Evolutionary conservation across 2,888 invertebrate genomes (phyloP).

Genomic region (Orchesella flavescens): DNA sequence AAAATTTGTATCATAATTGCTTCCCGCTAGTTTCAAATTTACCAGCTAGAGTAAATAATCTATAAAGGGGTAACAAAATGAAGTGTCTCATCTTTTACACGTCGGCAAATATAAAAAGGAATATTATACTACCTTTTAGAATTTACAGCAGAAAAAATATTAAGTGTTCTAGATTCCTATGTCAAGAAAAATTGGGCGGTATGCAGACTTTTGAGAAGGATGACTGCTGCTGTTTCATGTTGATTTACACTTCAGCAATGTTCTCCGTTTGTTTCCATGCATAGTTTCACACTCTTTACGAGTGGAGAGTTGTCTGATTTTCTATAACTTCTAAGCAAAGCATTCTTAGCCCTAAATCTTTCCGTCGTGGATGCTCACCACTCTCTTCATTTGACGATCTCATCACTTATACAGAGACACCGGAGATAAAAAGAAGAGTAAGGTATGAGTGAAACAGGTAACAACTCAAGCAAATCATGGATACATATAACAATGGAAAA

Average conservation of each 20-base stretch:
- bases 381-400: too few relatives aligned
- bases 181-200: background rate
- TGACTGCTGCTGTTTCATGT: slow-evolving; percentile 29
- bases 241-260: slow-evolving; percentile 48
- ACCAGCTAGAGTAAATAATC: too few relatives aligned
- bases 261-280: slow-evolving; percentile 40
- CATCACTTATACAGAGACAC: too few relatives aligned
- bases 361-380: background rate
- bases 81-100: too few relatives aligned
- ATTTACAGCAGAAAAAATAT: too few relatives aligned
- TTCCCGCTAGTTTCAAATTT: too few relatives aligned
- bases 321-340: slow-evolving; percentile 12
- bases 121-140: too few relatives aligned
- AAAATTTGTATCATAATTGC: too few relatives aligned
- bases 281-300: slow-evolving; percentile 25
- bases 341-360: background rate
- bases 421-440: background rate
- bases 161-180: too few relatives aligned
- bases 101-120: too few relatives aligned
- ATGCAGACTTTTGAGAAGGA: slow-evolving; percentile 14
- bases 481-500: slow-evolving; percentile 48
- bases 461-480: slow-evolving; percentile 46
- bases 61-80: too few relatives aligned
- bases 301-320: background rate
- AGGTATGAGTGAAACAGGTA: slow-evolving; percentile 1